These are phyloP conservation scores for Cranoglanis bouderius DNA, from an alignment of 2,113 vertebrate genomes.

Conservation along the genomic window DNA sequence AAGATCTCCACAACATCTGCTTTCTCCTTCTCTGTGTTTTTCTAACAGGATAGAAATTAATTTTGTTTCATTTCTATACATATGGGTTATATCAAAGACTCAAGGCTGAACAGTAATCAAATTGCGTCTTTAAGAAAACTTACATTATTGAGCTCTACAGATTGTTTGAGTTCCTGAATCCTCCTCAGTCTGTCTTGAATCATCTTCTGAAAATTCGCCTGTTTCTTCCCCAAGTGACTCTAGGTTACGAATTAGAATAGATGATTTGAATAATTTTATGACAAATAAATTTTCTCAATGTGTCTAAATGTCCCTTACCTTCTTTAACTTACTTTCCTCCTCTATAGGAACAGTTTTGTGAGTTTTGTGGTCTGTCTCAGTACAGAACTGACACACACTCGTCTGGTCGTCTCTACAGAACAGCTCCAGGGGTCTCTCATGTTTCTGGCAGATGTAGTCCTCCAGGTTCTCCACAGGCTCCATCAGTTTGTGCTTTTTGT, in stretches of 20 bases:
- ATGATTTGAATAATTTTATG: background rate
- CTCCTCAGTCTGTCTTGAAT: background rate
- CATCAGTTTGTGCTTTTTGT: background rate
- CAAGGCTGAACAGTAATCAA: too few relatives aligned
- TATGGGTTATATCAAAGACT: background rate
- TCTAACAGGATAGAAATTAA: background rate
- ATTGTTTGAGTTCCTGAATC: background rate
- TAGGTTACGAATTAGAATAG: background rate
- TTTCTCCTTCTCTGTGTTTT: background rate
- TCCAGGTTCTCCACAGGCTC: background rate
- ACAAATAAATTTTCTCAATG: background rate
- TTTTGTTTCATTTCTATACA: background rate
- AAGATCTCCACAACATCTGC: background rate
- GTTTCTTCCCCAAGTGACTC: background rate
- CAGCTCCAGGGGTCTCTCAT: constrained; percentile 1
- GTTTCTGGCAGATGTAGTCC: background rate
- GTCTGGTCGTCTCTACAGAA: background rate
- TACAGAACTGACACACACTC: background rate
- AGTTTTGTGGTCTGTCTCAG: background rate
- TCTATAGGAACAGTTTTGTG: background rate
- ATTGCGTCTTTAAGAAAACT: background rate
- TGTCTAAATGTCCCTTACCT: background rate
- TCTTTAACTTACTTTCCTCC: background rate
- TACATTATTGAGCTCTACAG: background rate
- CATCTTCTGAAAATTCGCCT: background rate